A percentile compares a stretch with the other conserved stretches of the same genome.
These are phyloP conservation scores for Coecobrya sp. DNA, from an alignment of 2,888 invertebrate genomes.

Conservation along the genomic window DNA sequence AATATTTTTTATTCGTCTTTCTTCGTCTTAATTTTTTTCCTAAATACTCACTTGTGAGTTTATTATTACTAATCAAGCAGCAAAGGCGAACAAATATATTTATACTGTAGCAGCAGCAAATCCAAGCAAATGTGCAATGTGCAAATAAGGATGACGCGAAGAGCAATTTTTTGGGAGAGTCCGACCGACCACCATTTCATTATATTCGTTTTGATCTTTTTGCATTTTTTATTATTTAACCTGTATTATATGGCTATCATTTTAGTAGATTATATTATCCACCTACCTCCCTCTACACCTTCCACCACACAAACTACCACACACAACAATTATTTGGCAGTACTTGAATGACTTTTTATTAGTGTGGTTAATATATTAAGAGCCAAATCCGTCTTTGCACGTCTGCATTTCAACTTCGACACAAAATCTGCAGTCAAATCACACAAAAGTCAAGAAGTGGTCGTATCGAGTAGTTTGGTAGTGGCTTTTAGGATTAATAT, in stretches of 20 bases:
- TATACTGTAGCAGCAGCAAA: neutral
- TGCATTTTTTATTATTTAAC: conserved; percentile 65
- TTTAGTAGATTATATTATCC: conserved; percentile 68
- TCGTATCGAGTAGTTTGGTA: conserved; percentile 17
- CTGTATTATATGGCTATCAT: conserved; percentile 78
- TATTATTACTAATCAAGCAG: conserved; percentile 72
- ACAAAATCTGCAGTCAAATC: conserved; percentile 69
- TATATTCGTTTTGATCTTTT: conserved; percentile 63
- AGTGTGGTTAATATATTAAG: conserved; percentile 31
- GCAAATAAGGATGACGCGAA: conserved; percentile 77
- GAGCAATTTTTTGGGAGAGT: conserved; percentile 76
- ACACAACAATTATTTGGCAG: conserved; percentile 51
- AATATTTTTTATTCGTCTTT: conserved; percentile 58
- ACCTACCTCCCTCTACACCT: conserved; percentile 58
- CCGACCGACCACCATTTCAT: conserved; percentile 37
- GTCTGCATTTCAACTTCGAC: conserved; percentile 61
- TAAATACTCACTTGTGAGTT: conserved; percentile 68
- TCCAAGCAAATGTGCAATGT: conserved; percentile 40
- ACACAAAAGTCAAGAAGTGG: conserved; percentile 52
- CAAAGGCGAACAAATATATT: conserved; percentile 59
- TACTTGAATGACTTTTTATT: conserved; percentile 63
- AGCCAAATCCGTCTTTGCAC: conserved; percentile 57
- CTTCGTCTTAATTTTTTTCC: conserved; percentile 66
- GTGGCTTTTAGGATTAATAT: conserved; percentile 79
- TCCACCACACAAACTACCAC: neutral